Evolutionary conservation across 2,888 invertebrate genomes (phyloP).

Genomic region (Aleiodes leptofemur): DNA sequence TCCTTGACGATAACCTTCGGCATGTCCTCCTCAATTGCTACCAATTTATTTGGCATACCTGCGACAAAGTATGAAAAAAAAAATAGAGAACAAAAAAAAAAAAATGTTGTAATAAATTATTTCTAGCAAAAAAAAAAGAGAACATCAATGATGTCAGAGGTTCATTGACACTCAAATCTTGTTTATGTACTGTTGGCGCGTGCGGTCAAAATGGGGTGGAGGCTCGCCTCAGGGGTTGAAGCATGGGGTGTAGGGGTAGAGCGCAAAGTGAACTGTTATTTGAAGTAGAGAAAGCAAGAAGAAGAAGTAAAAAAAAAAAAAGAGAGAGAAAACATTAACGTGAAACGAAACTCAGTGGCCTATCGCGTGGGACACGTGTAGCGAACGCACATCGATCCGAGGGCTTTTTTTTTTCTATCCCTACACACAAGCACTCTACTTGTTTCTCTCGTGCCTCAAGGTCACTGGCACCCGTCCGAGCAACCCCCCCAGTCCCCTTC

Average conservation of each 20-base stretch:
- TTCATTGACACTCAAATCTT: slow-evolving; percentile 22
- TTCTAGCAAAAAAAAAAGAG: neutral
- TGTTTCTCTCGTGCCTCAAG: slow-evolving; percentile 63
- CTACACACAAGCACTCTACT: too few relatives aligned
- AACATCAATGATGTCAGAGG: neutral
- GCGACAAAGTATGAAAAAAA: slow-evolving; percentile 37
- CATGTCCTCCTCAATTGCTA: slow-evolving; percentile 75
- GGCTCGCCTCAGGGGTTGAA: slow-evolving; percentile 14
- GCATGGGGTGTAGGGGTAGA: neutral
- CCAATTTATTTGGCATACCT: slow-evolving; percentile 65
- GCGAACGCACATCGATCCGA: slow-evolving; percentile 47
- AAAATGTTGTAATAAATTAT: slow-evolving; percentile 13
- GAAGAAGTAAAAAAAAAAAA: slow-evolving; percentile 27
- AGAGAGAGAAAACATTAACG: slow-evolving; percentile 43
- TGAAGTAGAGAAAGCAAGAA: slow-evolving; percentile 35
- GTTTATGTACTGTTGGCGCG: slow-evolving; percentile 61
- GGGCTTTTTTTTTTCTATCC: slow-evolving; percentile 26
- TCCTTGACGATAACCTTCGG: slow-evolving; percentile 79
- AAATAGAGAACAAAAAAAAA: neutral
- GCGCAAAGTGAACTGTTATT: neutral
- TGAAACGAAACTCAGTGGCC: slow-evolving; percentile 44
- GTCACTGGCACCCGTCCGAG: slow-evolving; percentile 65
- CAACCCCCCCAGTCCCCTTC: slow-evolving; percentile 47
- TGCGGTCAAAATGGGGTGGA: slow-evolving; percentile 47
- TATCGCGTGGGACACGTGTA: slow-evolving; percentile 19